phyloP scores from a whole-genome alignment of 2,113 vertebrate species.

The Rutilus rutilus region DNA sequence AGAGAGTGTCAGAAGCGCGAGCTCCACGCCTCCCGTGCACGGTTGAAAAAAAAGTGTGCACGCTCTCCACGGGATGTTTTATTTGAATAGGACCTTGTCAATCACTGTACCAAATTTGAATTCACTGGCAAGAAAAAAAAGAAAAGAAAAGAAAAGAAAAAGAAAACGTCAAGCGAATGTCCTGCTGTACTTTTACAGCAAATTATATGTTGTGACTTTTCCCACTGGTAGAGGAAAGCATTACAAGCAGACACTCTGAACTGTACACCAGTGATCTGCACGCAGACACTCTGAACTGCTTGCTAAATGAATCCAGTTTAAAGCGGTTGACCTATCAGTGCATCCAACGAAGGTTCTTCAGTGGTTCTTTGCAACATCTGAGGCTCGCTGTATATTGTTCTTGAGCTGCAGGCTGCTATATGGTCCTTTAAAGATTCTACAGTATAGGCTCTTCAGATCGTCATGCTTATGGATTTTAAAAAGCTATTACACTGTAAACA shows the following conservation, averaged over 20 bases:
- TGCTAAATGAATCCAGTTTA: neutral
- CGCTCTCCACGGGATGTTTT: constrained; percentile 71
- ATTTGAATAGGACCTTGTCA: constrained; percentile 81
- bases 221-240: constrained; percentile 28
- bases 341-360: neutral
- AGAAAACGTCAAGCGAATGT: constrained; percentile 72
- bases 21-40: constrained; percentile 83
- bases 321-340: neutral
- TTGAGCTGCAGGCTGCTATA: neutral
- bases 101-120: constrained; percentile 73
- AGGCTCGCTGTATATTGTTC: neutral
- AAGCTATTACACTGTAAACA: neutral
- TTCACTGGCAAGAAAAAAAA: constrained; percentile 60
- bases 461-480: too few species aligned
- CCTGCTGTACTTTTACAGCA: constrained; percentile 61
- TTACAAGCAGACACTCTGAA: neutral
- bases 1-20: constrained; percentile 78
- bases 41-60: constrained; percentile 69
- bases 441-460: neutral
- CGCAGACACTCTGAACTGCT: neutral
- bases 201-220: constrained; percentile 42
- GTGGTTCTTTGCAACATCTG: constrained; percentile 1
- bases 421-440: neutral
- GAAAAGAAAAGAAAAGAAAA: constrained; percentile 37
- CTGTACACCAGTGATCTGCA: constrained; percentile 4